A percentile compares a stretch with the other conserved stretches of the same genome.
These are phyloP conservation scores for Nesoenas mayeri DNA, from an alignment of 2,113 vertebrate species.

Conservation along the genomic window DNA sequence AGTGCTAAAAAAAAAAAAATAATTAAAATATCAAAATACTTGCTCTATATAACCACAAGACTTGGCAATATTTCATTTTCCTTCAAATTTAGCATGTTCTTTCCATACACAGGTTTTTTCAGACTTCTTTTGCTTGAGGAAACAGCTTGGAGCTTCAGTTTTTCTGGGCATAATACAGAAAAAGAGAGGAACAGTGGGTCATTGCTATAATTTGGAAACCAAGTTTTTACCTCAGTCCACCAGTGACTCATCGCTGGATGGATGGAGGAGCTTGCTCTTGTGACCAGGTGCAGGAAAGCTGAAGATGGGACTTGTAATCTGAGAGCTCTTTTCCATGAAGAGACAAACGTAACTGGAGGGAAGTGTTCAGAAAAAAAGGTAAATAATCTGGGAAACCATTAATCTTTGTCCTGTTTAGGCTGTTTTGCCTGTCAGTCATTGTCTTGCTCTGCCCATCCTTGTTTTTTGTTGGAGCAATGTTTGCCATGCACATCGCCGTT, in stretches of 20 bases:
- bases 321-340: not conserved
- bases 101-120: slow-evolving; percentile 6
- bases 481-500: accelerated
- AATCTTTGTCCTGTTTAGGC: not conserved
- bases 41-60: slow-evolving; percentile 3
- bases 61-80: slow-evolving; percentile 28
- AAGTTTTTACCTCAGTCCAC: not conserved
- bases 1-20: not conserved
- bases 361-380: not conserved
- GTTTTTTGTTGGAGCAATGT: not conserved
- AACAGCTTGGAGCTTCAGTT: not conserved
- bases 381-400: not conserved
- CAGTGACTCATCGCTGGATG: not conserved
- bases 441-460: not conserved
- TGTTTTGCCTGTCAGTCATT: not conserved
- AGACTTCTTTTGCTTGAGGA: not conserved
- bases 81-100: slow-evolving; percentile 9
- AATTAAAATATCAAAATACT: not conserved
- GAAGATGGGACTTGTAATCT: not conserved
- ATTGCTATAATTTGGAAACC: not conserved
- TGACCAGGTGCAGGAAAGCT: not conserved
- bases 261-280: not conserved
- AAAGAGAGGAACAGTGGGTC: not conserved
- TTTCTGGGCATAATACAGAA: not conserved
- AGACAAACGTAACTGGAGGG: not conserved